Conservation (phyloP, 2,113 vertebrate species). For the Sphaerodactylus townsendi region DNA sequence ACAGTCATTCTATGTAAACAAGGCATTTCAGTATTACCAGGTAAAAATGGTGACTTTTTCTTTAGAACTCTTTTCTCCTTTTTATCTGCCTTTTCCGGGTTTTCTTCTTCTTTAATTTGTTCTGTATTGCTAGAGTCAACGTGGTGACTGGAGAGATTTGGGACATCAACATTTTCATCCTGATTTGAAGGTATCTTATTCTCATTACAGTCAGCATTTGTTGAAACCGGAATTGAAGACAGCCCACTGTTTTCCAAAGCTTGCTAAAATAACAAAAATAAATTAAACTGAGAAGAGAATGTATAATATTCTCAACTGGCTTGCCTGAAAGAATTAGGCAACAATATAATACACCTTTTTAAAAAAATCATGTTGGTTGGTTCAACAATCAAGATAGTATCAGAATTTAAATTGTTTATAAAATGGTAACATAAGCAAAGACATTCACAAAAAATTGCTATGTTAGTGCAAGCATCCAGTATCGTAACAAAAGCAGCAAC, state of each 20-base stretch:
- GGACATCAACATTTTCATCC: slow-evolving; percentile 60
- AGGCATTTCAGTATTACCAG: slow-evolving; percentile 76
- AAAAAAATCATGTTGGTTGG: background rate
- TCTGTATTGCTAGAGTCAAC: slow-evolving; percentile 65
- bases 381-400: background rate
- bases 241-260: slow-evolving; percentile 98
- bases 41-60: slow-evolving; percentile 91
- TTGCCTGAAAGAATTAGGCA: background rate
- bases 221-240: slow-evolving; percentile 87
- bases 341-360: background rate
- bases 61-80: slow-evolving; percentile 91
- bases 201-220: slow-evolving; percentile 74
- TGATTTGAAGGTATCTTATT: slow-evolving; percentile 66
- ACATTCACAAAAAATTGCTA: background rate
- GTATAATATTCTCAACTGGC: slow-evolving; percentile 4
- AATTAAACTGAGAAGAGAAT: slow-evolving; percentile 54
- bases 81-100: slow-evolving; percentile 78
- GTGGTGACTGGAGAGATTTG: slow-evolving; percentile 61
- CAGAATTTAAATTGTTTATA: background rate
- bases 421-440: background rate
- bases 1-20: background rate
- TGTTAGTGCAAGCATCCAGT: background rate
- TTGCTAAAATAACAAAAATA: slow-evolving; percentile 83
- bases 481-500: background rate
- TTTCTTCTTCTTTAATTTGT: slow-evolving; percentile 74